These are phyloP conservation scores for Schizothorax lantsangensis DNA, from an alignment of 2,797 vertebrate genomes.

Conservation along the genomic window DNA sequence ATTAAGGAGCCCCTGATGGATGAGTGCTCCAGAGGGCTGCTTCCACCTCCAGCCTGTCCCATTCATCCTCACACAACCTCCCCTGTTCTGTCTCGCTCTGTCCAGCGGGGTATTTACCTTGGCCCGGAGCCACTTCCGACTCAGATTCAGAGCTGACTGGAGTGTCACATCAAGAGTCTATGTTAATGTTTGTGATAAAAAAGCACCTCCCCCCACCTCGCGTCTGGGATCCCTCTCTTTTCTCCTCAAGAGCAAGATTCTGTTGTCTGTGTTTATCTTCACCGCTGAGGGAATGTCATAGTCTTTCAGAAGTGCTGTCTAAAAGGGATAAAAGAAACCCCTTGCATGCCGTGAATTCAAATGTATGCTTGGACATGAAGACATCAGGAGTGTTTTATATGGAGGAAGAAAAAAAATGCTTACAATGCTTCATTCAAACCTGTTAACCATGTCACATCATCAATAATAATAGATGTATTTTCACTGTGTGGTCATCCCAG, in stretches of 20 bases:
- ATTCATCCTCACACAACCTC: conserved; percentile 55
- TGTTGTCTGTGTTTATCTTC: conserved; percentile 56
- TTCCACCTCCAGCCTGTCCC: conserved; percentile 44
- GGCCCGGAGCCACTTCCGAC: conserved; percentile 57
- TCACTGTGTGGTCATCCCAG: background rate
- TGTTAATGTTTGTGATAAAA: conserved; percentile 44
- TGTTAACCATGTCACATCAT: conserved; percentile 8
- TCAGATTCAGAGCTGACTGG: conserved; percentile 48
- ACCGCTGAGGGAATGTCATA: conserved; percentile 44
- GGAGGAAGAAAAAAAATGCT: conserved; percentile 50
- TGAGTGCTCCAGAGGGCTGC: conserved; percentile 34
- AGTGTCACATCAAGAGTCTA: conserved; percentile 54
- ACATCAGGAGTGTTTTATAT: conserved; percentile 14
- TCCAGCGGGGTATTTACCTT: conserved; percentile 59
- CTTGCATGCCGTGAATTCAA: conserved; percentile 57
- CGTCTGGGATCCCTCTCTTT: conserved; percentile 18
- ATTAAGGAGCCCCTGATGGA: conserved; percentile 55
- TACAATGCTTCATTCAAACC: background rate
- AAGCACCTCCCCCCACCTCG: background rate
- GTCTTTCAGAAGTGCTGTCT: conserved; percentile 50
- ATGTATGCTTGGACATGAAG: conserved; percentile 39
- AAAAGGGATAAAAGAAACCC: conserved; percentile 62
- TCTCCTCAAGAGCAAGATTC: conserved; percentile 49
- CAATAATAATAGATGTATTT: background rate
- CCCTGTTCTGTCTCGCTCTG: conserved; percentile 18